phyloP scores from a whole-genome alignment of 2,797 vertebrate species.

The Ceryle rudis region DNA sequence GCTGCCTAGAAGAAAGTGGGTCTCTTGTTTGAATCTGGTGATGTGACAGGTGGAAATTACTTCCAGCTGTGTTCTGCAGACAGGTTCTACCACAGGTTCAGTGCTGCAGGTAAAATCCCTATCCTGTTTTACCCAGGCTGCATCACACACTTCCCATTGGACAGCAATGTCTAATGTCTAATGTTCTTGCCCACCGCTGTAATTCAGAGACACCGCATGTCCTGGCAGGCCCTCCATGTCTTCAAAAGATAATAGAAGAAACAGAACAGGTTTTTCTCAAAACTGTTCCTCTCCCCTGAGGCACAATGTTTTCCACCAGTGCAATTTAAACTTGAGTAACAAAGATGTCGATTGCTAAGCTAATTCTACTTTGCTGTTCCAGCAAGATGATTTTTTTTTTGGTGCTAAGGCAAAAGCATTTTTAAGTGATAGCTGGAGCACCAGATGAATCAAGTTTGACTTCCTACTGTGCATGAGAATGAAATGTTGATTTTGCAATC shows the following conservation, averaged over 20 bases:
- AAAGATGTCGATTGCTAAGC: background rate
- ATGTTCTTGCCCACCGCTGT: background rate
- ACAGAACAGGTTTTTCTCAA: background rate
- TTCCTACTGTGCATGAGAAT: conserved; percentile 3
- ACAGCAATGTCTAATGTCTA: background rate
- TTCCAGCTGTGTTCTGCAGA: background rate
- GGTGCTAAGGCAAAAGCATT: background rate
- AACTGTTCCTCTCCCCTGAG: background rate
- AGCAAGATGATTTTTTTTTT: background rate
- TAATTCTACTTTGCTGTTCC: conserved; percentile 5
- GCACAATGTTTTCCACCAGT: conserved; percentile 14
- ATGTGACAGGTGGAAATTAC: background rate
- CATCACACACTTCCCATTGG: background rate
- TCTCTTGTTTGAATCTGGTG: background rate
- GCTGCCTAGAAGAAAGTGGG: background rate
- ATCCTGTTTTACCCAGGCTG: background rate
- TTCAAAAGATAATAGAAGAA: background rate
- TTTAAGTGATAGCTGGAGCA: conserved; percentile 2
- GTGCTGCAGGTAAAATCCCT: background rate
- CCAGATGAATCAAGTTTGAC: background rate
- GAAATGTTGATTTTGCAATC: conserved; percentile 45
- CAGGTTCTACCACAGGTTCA: background rate
- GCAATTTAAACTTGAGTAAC: background rate
- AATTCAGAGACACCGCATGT: background rate
- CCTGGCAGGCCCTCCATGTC: background rate